Evolutionary conservation across 2,113 vertebrate genomes (phyloP).

Genomic region (Epinephelus lanceolatus): DNA sequence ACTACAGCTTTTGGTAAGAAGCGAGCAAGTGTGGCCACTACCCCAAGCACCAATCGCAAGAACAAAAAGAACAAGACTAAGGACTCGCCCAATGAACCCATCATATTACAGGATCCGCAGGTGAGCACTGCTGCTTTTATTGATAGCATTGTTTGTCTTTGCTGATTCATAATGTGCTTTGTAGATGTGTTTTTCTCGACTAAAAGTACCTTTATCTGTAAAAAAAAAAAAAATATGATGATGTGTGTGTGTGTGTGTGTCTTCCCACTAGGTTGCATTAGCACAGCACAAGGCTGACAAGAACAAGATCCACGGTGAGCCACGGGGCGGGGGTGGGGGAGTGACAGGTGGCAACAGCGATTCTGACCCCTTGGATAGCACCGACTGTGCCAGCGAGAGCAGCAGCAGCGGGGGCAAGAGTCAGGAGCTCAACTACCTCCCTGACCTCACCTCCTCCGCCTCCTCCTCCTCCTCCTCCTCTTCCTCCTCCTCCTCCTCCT

Average conservation of each 20-base stretch:
- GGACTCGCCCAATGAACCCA: constrained; percentile 93
- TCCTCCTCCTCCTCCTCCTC: constrained; percentile 84
- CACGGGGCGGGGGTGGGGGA: constrained; percentile 91
- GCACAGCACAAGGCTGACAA: constrained; percentile 97
- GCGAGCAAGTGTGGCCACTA: constrained; percentile 93
- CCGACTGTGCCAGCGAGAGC: constrained; percentile 97
- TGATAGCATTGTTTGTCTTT: background rate
- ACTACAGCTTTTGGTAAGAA: constrained; percentile 97
- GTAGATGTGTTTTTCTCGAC: background rate
- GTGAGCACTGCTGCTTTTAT: constrained; percentile 30
- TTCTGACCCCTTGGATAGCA: constrained; percentile 96
- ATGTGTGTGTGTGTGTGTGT: background rate
- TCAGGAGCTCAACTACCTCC: constrained; percentile 91
- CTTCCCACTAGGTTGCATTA: constrained; percentile 85
- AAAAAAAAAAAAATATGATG: background rate
- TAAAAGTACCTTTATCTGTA: background rate
- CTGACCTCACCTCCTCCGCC: constrained; percentile 90
- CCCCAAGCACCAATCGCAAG: constrained; percentile 95
- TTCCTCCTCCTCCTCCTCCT: constrained; percentile 83
- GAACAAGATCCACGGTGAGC: constrained; percentile 97
- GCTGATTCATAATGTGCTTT: background rate
- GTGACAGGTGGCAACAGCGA: constrained; percentile 93
- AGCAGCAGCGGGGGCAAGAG: constrained; percentile 95
- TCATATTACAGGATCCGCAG: constrained; percentile 95
- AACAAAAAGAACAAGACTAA: constrained; percentile 99